Evolutionary conservation across 2,797 vertebrate genomes (phyloP).

Genomic region (Enteromius treurensis): DNA sequence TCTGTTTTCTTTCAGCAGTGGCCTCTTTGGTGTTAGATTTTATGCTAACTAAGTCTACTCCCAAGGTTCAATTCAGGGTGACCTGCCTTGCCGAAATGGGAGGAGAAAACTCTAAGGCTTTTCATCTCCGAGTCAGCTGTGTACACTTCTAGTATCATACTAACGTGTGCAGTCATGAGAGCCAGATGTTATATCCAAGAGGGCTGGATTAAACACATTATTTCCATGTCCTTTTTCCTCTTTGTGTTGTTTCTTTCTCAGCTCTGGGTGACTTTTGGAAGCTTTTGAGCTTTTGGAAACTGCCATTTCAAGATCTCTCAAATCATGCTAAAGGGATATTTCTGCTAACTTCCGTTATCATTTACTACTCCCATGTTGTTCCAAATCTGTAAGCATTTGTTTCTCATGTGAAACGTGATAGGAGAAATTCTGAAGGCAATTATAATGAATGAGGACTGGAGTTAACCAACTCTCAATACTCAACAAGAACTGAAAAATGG

Average conservation of each 20-base stretch:
- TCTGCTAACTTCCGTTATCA: background rate
- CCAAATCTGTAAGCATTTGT: background rate
- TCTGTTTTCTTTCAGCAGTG: constrained; percentile 54
- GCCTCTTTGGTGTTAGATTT: constrained; percentile 49
- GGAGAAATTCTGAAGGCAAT: background rate
- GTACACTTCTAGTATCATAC: constrained; percentile 71
- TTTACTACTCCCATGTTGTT: constrained; percentile 4
- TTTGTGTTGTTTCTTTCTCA: constrained; percentile 37
- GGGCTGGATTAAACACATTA: constrained; percentile 53
- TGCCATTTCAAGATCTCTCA: background rate
- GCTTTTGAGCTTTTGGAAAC: background rate
- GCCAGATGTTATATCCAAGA: constrained; percentile 14
- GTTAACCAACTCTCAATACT: background rate
- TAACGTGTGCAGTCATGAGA: constrained; percentile 64
- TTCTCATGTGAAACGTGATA: background rate
- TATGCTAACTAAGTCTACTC: constrained; percentile 58
- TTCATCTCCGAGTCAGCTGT: constrained; percentile 69
- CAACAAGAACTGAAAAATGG: background rate
- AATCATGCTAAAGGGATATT: background rate
- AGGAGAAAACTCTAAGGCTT: constrained; percentile 43
- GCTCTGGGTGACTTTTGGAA: background rate
- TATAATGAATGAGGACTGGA: background rate
- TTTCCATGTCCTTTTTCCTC: constrained; percentile 51
- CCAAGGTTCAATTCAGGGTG: constrained; percentile 60
- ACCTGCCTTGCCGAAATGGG: constrained; percentile 55